Percentiles rank a stretch among this genome's conserved stretches.
Evolutionary conservation across 1,140 invertebrate species (phyloP).

Genomic region (Drosophila lacertosa): DNA sequence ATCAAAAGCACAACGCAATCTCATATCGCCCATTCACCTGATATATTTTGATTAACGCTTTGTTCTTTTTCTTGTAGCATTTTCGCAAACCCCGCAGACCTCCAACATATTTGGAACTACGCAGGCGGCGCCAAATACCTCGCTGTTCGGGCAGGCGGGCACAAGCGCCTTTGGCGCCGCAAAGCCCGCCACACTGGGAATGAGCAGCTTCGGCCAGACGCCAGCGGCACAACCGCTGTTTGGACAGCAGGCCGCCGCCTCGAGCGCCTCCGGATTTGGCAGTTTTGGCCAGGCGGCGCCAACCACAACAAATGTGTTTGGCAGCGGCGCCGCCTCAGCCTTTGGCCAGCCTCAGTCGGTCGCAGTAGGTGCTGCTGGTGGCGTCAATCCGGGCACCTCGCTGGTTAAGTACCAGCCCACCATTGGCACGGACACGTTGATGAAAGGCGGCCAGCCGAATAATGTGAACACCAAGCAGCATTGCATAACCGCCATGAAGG

Average conservation of each 20-base stretch:
- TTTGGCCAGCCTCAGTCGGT: slow-evolving; percentile 82
- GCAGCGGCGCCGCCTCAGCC: slow-evolving; percentile 83
- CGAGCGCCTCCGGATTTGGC: slow-evolving; percentile 84
- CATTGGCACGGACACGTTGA: slow-evolving; percentile 94
- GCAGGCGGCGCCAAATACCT: slow-evolving; percentile 55
- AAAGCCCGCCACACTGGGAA: slow-evolving; percentile 86
- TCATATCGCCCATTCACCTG: neutral
- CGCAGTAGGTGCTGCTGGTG: slow-evolving; percentile 65
- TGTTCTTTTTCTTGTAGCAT: slow-evolving; percentile 42
- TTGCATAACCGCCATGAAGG: slow-evolving; percentile 99
- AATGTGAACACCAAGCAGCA: slow-evolving; percentile 96
- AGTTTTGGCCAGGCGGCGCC: slow-evolving; percentile 88
- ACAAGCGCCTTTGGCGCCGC: slow-evolving; percentile 87
- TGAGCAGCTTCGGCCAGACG: slow-evolving; percentile 85
- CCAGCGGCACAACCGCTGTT: slow-evolving; percentile 85
- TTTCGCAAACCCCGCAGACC: slow-evolving; percentile 65
- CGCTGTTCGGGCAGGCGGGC: slow-evolving; percentile 85
- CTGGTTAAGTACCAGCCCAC: slow-evolving; percentile 94
- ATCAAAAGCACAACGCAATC: too few relatives aligned
- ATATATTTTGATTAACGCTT: neutral
- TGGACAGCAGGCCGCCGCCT: slow-evolving; percentile 84
- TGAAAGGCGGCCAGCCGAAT: slow-evolving; percentile 92
- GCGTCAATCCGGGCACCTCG: slow-evolving; percentile 87
- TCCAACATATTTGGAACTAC: slow-evolving; percentile 74
- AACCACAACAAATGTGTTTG: slow-evolving; percentile 86